A percentile compares a stretch with the other conserved stretches of the same genome.
Evolutionary conservation across 2,888 invertebrate genomes (phyloP).

Genomic region (Tachina grossa): DNA sequence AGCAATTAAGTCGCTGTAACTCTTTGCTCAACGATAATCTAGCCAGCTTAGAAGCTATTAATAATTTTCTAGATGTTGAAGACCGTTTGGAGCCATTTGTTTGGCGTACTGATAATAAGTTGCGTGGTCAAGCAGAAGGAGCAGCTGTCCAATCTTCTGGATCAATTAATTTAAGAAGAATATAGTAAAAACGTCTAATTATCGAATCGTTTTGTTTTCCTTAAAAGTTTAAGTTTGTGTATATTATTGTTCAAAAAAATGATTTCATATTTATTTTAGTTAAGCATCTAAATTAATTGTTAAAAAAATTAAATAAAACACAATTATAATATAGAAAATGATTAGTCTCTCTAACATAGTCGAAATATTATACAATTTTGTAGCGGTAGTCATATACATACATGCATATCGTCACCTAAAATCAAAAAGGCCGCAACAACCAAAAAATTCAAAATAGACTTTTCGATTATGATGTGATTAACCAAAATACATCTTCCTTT

Average conservation of each 20-base stretch:
- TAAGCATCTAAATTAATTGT: conserved; percentile 55
- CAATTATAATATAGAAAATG: conserved; percentile 14
- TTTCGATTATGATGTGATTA: too few species aligned
- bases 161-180: conserved; percentile 73
- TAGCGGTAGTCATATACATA: too few species aligned
- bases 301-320: conserved; percentile 41
- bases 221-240: conserved; percentile 30
- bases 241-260: conserved; percentile 57
- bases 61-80: conserved; percentile 90
- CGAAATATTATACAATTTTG: too few species aligned
- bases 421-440: too few species aligned
- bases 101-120: conserved; percentile 89
- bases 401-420: too few species aligned
- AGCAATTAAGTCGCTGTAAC: conserved; percentile 92
- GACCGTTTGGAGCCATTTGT: conserved; percentile 94
- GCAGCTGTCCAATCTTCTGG: conserved; percentile 26
- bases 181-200: conserved; percentile 70
- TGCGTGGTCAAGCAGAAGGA: conserved; percentile 77
- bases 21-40: conserved; percentile 92
- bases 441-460: too few species aligned
- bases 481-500: too few species aligned
- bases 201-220: neutral
- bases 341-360: too few species aligned
- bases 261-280: conserved; percentile 46
- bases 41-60: conserved; percentile 92